Evolutionary conservation across 2,113 vertebrate species (phyloP).

Genomic region (Rhinopomastus cyanomelas): DNA sequence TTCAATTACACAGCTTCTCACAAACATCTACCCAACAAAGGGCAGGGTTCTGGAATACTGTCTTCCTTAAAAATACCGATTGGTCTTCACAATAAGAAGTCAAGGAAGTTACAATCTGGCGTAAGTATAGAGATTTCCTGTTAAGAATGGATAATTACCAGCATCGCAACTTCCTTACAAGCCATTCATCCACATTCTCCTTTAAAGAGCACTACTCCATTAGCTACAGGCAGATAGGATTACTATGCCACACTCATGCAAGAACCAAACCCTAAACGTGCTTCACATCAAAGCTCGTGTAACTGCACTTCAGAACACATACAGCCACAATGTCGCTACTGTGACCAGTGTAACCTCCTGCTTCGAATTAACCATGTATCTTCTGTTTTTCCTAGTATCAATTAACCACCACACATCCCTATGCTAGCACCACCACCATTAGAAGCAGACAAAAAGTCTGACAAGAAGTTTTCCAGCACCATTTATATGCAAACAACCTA

Average conservation of each 20-base stretch:
- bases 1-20: background rate
- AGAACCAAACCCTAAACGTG: background rate
- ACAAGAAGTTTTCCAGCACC: background rate
- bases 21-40: background rate
- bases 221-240: background rate
- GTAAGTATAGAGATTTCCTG: constrained; percentile 28
- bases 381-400: background rate
- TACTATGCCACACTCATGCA: background rate
- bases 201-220: constrained; percentile 3
- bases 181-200: constrained; percentile 52
- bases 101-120: constrained; percentile 27
- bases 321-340: background rate
- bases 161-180: constrained; percentile 51
- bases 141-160: constrained; percentile 50
- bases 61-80: background rate
- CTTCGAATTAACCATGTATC: background rate
- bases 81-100: constrained; percentile 12
- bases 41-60: background rate
- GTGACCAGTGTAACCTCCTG: background rate
- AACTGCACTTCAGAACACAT: background rate
- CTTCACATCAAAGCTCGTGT: background rate
- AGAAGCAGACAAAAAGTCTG: background rate
- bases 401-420: background rate
- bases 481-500: background rate
- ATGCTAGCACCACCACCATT: background rate